Conservation (phyloP, 2,888 invertebrate genomes). For the Volucella bombylans region DNA sequence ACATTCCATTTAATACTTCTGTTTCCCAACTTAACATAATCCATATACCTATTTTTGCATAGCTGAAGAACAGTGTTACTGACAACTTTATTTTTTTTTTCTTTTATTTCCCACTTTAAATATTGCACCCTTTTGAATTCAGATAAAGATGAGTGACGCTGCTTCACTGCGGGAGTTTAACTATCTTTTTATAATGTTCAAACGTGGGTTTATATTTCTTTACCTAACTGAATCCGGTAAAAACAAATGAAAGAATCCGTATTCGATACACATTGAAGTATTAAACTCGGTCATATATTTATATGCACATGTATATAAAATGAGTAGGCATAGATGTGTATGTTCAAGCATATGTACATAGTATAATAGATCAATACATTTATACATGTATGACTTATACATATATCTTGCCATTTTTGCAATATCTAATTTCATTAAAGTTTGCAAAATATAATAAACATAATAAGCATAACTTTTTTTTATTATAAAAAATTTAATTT, state of each 20-base stretch:
- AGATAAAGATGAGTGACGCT: conserved; percentile 44
- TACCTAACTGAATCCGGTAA: conserved; percentile 39
- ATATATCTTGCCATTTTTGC: too few species aligned
- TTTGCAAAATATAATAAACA: too few species aligned
- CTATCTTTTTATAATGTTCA: conserved; percentile 57
- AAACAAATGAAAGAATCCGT: conserved; percentile 20
- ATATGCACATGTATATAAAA: too few species aligned
- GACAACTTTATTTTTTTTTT: conserved; percentile 56
- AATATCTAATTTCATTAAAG: too few species aligned
- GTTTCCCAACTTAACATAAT: conserved; percentile 33
- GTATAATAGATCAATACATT: too few species aligned
- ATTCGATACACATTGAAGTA: background rate
- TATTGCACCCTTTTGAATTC: conserved; percentile 53
- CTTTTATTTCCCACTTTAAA: conserved; percentile 36
- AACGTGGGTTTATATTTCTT: conserved; percentile 52
- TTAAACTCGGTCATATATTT: too few species aligned
- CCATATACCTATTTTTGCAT: conserved; percentile 12
- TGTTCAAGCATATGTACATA: too few species aligned
- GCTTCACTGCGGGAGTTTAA: conserved; percentile 28
- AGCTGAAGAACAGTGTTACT: conserved; percentile 44
- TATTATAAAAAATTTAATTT: too few species aligned
- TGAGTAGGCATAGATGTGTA: too few species aligned
- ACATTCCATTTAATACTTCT: conserved; percentile 29
- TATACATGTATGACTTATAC: too few species aligned
- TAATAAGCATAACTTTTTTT: too few species aligned